Evolutionary conservation across 1,140 invertebrate genomes (phyloP).

Genomic region (Cotesia glomerata): DNA sequence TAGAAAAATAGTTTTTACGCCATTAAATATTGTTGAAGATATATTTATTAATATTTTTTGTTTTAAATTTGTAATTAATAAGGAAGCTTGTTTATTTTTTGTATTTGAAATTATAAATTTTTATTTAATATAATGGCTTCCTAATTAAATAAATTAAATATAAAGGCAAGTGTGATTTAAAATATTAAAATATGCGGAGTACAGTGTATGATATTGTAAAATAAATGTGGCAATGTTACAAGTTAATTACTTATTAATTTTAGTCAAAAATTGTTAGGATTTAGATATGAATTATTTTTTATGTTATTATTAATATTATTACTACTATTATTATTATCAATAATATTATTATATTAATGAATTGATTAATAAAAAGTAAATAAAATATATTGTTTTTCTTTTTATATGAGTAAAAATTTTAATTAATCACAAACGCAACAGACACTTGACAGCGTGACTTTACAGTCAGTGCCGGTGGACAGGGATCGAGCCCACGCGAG

Average conservation of each 20-base stretch:
- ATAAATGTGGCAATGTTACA: slow-evolving; percentile 57
- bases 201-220: slow-evolving; percentile 48
- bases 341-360: background rate
- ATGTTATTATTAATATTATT: slow-evolving; percentile 6
- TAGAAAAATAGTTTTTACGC: too few relatives aligned
- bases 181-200: slow-evolving; percentile 24
- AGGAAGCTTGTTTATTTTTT: too few relatives aligned
- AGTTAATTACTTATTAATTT: slow-evolving; percentile 54
- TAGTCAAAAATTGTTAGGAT: slow-evolving; percentile 44
- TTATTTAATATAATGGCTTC: background rate
- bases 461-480: background rate
- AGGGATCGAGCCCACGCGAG: background rate
- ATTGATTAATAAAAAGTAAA: background rate
- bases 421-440: background rate
- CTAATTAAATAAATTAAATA: background rate
- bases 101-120: too few relatives aligned
- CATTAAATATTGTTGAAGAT: too few relatives aligned
- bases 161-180: background rate
- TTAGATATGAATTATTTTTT: slow-evolving; percentile 12
- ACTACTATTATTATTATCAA: background rate
- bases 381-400: background rate
- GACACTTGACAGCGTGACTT: background rate
- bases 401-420: background rate
- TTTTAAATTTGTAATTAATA: too few relatives aligned
- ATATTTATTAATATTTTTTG: too few relatives aligned